Evolutionary conservation across 2,113 vertebrate genomes (phyloP).

Genomic region (Calonectris borealis): DNA sequence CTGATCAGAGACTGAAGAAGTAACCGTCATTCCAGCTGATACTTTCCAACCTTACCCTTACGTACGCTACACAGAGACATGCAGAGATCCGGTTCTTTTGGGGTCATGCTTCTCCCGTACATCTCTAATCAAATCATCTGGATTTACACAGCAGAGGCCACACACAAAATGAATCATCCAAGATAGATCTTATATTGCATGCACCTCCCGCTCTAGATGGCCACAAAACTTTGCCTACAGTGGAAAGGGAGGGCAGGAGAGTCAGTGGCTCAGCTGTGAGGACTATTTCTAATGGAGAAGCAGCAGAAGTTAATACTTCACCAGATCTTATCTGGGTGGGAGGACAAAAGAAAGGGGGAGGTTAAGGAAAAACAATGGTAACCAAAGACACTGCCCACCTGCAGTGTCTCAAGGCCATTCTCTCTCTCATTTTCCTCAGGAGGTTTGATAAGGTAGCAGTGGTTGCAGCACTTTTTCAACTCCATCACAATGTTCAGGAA

Average conservation of each 20-base stretch:
- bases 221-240: not conserved
- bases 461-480: slow-evolving; percentile 98
- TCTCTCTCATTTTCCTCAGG: slow-evolving; percentile 86
- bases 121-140: not conserved
- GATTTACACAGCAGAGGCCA: not conserved
- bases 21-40: slow-evolving; percentile 32
- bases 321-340: not conserved
- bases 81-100: not conserved
- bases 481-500: slow-evolving; percentile 99
- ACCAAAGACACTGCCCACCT: slow-evolving; percentile 61
- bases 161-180: not conserved
- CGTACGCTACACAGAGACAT: not conserved
- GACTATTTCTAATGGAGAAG: not conserved
- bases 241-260: not conserved
- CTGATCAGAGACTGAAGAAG: slow-evolving; percentile 83
- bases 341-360: not conserved
- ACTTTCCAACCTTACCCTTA: not conserved
- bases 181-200: not conserved
- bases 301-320: not conserved
- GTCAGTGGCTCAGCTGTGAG: not conserved
- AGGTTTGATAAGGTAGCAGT: slow-evolving; percentile 91
- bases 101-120: not conserved
- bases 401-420: slow-evolving; percentile 80
- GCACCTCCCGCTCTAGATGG: not conserved
- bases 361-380: not conserved